Evolutionary conservation across 2,113 vertebrate species (phyloP).

Genomic region (Prietella phreatophila): DNA sequence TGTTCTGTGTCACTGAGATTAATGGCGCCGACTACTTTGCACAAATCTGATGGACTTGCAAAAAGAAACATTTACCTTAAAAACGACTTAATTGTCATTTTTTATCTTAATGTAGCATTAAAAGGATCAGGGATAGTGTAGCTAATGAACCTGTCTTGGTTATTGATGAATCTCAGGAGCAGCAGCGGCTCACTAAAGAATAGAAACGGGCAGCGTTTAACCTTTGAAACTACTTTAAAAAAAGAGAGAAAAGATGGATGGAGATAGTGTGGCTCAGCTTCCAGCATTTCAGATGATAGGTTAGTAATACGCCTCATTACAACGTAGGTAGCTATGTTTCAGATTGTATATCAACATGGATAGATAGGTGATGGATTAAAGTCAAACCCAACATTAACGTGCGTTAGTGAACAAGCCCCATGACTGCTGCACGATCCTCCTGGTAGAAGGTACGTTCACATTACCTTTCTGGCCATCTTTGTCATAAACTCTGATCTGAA

Average conservation of each 20-base stretch:
- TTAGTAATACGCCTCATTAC: background rate
- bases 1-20: conserved; percentile 68
- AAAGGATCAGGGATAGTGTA: conserved; percentile 60
- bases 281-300: background rate
- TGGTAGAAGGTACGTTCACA: background rate
- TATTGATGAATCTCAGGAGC: conserved; percentile 56
- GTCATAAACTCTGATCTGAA: conserved; percentile 86
- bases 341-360: background rate
- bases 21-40: conserved; percentile 69
- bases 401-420: too few species aligned
- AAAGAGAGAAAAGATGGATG: background rate
- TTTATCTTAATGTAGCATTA: conserved; percentile 73
- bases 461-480: conserved; percentile 81
- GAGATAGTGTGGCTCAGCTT: background rate
- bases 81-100: conserved; percentile 70
- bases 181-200: background rate
- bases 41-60: conserved; percentile 62
- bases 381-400: background rate
- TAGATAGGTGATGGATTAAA: background rate
- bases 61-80: conserved; percentile 67
- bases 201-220: background rate
- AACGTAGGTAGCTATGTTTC: too few species aligned
- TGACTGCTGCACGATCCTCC: background rate
- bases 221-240: background rate
- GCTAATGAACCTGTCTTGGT: conserved; percentile 67